Percentiles rank a stretch among this genome's conserved stretches.
Evolutionary conservation across 2,113 vertebrate genomes (phyloP).

Genomic region (Pygoscelis antarcticus): DNA sequence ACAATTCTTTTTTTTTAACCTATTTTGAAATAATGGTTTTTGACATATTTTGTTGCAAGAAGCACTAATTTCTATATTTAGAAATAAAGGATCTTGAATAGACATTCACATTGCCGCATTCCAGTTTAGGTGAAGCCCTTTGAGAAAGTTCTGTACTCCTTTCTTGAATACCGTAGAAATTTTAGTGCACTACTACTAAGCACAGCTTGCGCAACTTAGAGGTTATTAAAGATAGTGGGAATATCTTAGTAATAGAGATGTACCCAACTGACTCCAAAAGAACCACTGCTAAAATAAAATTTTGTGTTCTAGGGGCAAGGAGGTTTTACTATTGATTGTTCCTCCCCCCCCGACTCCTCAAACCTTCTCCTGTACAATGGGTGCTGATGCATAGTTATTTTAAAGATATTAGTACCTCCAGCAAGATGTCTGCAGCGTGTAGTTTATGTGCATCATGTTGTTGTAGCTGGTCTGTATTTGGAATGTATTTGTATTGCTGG

Average conservation of each 20-base stretch:
- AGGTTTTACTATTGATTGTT: not conserved
- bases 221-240: not conserved
- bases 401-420: not conserved
- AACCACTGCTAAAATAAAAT: not conserved
- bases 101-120: not conserved
- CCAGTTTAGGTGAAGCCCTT: not conserved
- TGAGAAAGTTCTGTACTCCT: not conserved
- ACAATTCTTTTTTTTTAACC: rapidly evolving
- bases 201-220: not conserved
- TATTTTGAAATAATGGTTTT: not conserved
- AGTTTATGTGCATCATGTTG: not conserved
- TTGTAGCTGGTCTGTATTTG: not conserved
- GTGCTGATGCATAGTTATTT: not conserved
- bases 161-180: not conserved
- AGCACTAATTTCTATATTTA: not conserved
- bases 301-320: not conserved
- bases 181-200: not conserved
- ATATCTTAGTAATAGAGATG: not conserved
- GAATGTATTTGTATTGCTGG: not conserved
- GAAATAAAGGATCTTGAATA: not conserved
- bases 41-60: not conserved
- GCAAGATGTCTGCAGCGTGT: not conserved
- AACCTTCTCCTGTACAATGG: not conserved
- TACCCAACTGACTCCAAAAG: not conserved
- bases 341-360: not conserved